Evolutionary conservation across 2,888 invertebrate species (phyloP).

Genomic region (Ecliptopera silaceata): DNA sequence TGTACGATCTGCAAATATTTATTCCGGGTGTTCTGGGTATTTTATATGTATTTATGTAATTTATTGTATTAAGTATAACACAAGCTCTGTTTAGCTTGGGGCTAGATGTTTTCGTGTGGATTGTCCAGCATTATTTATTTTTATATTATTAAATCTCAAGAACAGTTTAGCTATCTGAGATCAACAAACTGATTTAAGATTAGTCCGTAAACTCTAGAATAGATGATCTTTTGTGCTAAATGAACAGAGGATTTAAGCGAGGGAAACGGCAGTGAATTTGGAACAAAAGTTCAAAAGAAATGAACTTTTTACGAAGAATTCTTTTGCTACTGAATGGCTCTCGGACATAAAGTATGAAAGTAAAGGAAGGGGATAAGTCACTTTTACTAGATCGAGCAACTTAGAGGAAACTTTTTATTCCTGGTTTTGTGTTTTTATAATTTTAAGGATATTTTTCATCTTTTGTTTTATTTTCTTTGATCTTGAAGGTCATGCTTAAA

Average conservation of each 20-base stretch:
- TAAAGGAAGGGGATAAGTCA: slow-evolving; percentile 23
- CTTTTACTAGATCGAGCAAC: slow-evolving; percentile 27
- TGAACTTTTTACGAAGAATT: slow-evolving; percentile 47
- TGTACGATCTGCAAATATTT: no score
- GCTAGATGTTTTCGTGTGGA: no score
- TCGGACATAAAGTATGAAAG: slow-evolving; percentile 52
- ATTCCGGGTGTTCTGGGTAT: no score
- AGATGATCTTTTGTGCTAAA: slow-evolving; percentile 14
- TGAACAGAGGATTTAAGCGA: slow-evolving; percentile 38
- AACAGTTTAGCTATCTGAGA: no score
- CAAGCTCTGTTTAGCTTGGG: no score
- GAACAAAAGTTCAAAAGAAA: slow-evolving; percentile 52
- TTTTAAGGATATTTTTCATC: neutral
- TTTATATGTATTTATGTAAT: no score
- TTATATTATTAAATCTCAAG: no score
- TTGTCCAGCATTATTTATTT: no score
- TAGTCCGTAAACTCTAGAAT: slow-evolving; percentile 4
- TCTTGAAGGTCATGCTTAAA: no score
- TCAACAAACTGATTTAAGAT: neutral
- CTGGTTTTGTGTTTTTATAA: slow-evolving; percentile 4
- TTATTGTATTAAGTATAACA: no score
- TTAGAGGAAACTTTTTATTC: slow-evolving; percentile 15
- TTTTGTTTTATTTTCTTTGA: neutral
- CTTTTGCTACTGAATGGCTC: slow-evolving; percentile 42
- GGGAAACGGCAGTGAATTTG: slow-evolving; percentile 36